phyloP scores from a whole-genome alignment of 2,888 invertebrate genomes.

The Cryptocheilus praepositus region DNA sequence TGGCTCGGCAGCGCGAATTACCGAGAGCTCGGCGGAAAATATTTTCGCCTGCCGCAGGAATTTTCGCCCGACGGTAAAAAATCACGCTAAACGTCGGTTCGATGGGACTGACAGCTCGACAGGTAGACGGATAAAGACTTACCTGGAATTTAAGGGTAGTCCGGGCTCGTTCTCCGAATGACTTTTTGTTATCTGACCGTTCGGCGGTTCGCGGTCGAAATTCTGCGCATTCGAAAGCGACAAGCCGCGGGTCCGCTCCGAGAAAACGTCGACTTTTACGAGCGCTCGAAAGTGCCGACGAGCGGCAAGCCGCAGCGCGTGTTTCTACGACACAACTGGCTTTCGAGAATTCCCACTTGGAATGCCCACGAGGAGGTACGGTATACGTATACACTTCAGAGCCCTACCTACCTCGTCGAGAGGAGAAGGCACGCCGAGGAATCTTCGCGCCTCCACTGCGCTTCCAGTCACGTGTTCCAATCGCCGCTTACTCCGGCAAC shows the following conservation, averaged over 20 bases:
- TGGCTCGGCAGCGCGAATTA: too few relatives aligned
- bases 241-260: constrained; percentile 12
- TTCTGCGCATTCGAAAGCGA: constrained; percentile 44
- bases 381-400: constrained; percentile 55
- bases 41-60: too few relatives aligned
- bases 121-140: not conserved
- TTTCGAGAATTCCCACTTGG: constrained; percentile 67
- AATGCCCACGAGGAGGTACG: constrained; percentile 68
- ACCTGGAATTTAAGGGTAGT: constrained; percentile 2
- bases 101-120: not conserved
- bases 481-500: constrained; percentile 20
- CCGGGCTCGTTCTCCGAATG: not conserved
- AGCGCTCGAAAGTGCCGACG: constrained; percentile 51
- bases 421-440: constrained; percentile 48
- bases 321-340: constrained; percentile 64
- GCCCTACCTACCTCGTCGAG: constrained; percentile 51
- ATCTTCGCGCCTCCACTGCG: constrained; percentile 56
- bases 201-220: constrained; percentile 33
- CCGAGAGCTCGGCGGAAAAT: too few relatives aligned
- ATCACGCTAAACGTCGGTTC: too few relatives aligned
- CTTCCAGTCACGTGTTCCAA: constrained; percentile 48
- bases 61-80: too few relatives aligned
- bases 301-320: constrained; percentile 53
- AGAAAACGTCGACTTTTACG: constrained; percentile 50
- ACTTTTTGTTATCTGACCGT: constrained; percentile 10